Percentiles rank a stretch among this genome's conserved stretches.
phyloP scores from a whole-genome alignment of 2,888 invertebrate genomes.

The Campopleginae sp. region DNA sequence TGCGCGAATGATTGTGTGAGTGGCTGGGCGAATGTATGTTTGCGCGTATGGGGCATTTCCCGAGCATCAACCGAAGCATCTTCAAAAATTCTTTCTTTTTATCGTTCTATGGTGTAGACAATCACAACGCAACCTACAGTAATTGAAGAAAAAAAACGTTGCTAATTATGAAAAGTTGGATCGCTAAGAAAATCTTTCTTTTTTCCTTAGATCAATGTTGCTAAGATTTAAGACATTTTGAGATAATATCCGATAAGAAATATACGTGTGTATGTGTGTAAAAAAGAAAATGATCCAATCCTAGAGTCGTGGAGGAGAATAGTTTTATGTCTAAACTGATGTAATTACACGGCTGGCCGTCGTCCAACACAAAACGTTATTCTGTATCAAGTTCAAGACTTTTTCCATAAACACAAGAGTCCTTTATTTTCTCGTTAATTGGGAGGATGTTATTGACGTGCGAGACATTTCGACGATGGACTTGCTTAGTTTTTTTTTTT shows the following conservation, averaged over 20 bases:
- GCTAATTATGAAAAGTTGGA: not conserved
- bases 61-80: constrained; percentile 11
- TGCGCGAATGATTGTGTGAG: constrained; percentile 18
- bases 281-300: not conserved
- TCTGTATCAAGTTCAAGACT: not conserved
- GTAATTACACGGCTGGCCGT: constrained; percentile 60
- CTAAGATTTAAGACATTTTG: not conserved
- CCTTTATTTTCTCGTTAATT: not conserved
- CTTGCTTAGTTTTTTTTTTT: too few relatives aligned
- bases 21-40: not conserved
- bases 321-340: constrained; percentile 9
- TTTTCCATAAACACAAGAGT: not conserved
- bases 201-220: constrained; percentile 41
- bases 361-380: constrained; percentile 23
- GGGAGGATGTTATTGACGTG: not conserved
- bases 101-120: constrained; percentile 4
- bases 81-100: not conserved
- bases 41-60: constrained; percentile 9
- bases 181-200: not conserved
- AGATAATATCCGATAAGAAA: constrained; percentile 12
- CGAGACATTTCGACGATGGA: constrained; percentile 12
- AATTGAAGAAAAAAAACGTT: not conserved
- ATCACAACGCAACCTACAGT: constrained; percentile 5
- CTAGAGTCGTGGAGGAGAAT: not conserved
- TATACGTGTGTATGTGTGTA: constrained; percentile 23